Evolutionary conservation across 2,797 vertebrate species (phyloP).

Genomic region (Hydrophis major): DNA sequence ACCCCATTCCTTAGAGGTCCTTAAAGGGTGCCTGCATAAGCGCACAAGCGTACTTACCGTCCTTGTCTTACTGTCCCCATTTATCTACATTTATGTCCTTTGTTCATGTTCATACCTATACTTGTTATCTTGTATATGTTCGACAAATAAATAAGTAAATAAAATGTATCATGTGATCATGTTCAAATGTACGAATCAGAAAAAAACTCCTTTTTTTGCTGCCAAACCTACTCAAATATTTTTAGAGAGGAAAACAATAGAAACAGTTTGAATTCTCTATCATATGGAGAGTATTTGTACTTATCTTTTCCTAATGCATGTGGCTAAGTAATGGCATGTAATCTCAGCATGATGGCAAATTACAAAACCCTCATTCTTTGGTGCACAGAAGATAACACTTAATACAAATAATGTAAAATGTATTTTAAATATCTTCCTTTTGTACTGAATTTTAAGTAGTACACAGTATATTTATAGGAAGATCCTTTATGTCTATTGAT

Average conservation of each 20-base stretch:
- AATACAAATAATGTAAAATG: background rate
- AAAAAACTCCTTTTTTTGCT: background rate
- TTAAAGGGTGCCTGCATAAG: no score
- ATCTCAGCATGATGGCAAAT: background rate
- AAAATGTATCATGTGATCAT: background rate
- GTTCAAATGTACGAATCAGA: background rate
- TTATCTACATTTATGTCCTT: no score
- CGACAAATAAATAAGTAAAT: no score
- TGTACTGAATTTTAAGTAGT: background rate
- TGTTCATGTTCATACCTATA: no score
- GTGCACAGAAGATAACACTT: background rate
- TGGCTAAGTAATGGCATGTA: background rate
- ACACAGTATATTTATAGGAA: background rate
- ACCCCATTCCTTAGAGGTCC: no score
- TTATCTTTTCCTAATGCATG: background rate
- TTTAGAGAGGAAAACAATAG: background rate
- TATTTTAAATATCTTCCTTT: background rate
- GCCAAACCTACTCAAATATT: background rate
- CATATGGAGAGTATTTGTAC: background rate
- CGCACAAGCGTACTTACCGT: no score
- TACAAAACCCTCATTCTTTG: background rate
- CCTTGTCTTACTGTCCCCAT: no score
- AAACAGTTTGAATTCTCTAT: background rate
- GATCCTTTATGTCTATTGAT: background rate
- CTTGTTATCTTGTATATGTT: no score